Evolutionary conservation across 1,140 invertebrate species (phyloP), one percentile per base, ranked within the genome.

Genomic region (Drosophila albomicans): DNA sequence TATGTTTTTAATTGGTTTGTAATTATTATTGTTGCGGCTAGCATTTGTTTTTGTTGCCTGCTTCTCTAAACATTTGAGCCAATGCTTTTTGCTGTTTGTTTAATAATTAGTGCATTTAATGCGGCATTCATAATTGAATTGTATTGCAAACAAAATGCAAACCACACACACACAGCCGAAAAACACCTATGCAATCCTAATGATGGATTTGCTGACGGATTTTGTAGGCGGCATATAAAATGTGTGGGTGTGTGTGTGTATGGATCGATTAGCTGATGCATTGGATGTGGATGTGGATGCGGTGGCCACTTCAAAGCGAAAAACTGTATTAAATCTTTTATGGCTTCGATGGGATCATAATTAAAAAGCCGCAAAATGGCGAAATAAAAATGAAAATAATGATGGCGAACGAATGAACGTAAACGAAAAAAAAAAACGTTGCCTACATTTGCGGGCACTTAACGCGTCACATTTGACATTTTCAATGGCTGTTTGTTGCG

Each of bases 1-100:
- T 85, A 85, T 73, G 78, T 78, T 65, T 80, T 80, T 84, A 84
- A 84, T 84, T 84, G 81, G 63, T 80, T 80, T 84, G 78, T 77
- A 84, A 85, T 84, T 80, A 77, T 84, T 85, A 84, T 82, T 76
- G 67, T 79, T 84, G 81, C 41, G 80, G 80, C 63, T 79, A 13
- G 10, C 41, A 43, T 43, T 78, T 20, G 62, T 63, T 30, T n/a
- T 41, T 48, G 45, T 35, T 58, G 59, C 59, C 62, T 58, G n/a
- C 20, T 41, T 62, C 54, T 54, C 54, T 54, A 49, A 28, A 58
- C 20, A 54, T 48, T 25, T 30, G 8, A 8, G 13, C 59, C 16
- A n/a, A 41, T 16, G 30, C 49, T 56, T 67, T 71, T 71, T 69
- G 62, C 30, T 81, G 52, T 79, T 78, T 78, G 58, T 79, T 82